Evolutionary conservation across 2,113 vertebrate species (phyloP).

Genomic region (Oreochromis spilurus): DNA sequence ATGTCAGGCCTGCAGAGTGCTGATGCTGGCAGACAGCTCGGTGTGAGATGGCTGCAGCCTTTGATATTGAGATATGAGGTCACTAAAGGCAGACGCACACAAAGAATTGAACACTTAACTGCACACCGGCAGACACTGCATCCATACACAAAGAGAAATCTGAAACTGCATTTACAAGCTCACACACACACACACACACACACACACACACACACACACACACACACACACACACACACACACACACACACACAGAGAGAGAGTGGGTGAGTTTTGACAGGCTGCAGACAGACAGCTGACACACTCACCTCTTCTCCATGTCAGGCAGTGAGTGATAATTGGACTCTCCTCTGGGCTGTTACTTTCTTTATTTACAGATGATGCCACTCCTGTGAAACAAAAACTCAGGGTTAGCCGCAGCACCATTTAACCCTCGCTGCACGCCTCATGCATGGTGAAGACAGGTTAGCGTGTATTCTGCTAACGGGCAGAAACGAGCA

Average conservation of each 20-base stretch:
- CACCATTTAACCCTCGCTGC: background rate
- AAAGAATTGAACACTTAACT: background rate
- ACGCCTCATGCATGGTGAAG: background rate
- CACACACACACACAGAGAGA: no score
- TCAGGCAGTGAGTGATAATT: background rate
- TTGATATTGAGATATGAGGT: conserved; percentile 24
- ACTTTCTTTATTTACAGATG: background rate
- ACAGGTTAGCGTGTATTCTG: background rate
- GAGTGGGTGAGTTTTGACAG: background rate
- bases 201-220: background rate
- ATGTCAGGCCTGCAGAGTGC: background rate
- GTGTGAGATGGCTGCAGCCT: background rate
- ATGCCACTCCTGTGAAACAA: background rate
- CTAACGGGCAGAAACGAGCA: background rate
- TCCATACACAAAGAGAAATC: background rate
- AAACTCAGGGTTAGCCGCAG: background rate
- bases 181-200: background rate
- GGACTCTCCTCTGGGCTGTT: background rate
- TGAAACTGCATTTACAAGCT: background rate
- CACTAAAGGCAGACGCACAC: background rate
- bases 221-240: no score
- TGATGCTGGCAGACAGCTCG: conserved; percentile 9
- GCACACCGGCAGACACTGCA: background rate
- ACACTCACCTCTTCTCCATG: background rate
- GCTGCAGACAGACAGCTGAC: background rate